Conservation (phyloP, 2,113 vertebrate genomes). For the Lepus timidus region DNA sequence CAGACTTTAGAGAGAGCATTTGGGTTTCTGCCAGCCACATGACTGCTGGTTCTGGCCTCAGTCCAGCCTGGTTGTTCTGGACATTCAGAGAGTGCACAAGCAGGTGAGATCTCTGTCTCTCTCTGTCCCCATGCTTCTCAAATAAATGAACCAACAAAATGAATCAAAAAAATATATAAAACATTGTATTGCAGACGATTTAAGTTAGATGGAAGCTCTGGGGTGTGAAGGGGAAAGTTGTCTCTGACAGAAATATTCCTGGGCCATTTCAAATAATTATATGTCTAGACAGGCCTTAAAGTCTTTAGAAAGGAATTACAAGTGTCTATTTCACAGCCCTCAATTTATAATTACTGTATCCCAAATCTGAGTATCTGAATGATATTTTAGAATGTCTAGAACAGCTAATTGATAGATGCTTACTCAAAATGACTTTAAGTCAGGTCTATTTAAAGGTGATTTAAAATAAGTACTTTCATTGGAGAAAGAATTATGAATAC, state of each 20-base stretch:
- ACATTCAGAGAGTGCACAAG: too few species aligned
- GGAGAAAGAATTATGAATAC: background rate
- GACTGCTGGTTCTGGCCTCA: too few species aligned
- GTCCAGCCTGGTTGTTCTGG: too few species aligned
- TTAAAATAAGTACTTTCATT: conserved; percentile 17
- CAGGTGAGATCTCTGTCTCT: too few species aligned
- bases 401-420: background rate
- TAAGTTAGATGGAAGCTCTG: background rate
- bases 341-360: conserved; percentile 29
- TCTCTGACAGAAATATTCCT: background rate
- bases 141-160: too few species aligned
- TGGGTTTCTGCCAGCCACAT: too few species aligned
- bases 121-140: too few species aligned
- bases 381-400: conserved; percentile 18
- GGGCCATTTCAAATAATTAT: conserved; percentile 35
- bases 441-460: background rate
- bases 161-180: background rate
- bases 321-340: background rate
- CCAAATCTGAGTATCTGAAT: background rate
- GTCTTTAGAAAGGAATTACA: background rate
- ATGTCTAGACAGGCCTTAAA: conserved; percentile 30
- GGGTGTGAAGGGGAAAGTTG: background rate
- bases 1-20: too few species aligned
- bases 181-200: background rate
- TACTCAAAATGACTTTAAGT: background rate